These are phyloP conservation scores for Cephus rjabovi DNA, from an alignment of 2,888 invertebrate genomes.

Conservation along the genomic window DNA sequence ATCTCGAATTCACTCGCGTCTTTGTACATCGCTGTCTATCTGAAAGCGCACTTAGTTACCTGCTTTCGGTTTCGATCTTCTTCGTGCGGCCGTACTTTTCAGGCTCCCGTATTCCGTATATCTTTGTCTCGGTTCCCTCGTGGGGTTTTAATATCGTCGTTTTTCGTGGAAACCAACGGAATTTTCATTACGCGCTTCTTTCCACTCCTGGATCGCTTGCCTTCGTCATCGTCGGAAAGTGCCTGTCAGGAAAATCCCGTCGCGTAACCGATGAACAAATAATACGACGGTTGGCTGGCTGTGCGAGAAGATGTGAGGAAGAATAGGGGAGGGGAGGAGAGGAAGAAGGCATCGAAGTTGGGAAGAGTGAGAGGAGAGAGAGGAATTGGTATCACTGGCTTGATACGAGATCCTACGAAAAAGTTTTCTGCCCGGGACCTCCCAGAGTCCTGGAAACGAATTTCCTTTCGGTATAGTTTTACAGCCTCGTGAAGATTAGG, in stretches of 20 bases:
- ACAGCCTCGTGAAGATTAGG: constrained; percentile 22
- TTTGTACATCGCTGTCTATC: neutral
- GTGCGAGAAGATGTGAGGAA: neutral
- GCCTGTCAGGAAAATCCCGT: neutral
- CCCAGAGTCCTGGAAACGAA: neutral
- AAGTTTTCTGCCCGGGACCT: neutral
- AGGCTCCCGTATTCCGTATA: neutral
- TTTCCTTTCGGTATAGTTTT: constrained; percentile 20
- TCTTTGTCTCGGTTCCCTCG: neutral
- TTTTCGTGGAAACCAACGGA: neutral
- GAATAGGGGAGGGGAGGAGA: neutral
- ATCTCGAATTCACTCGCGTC: neutral
- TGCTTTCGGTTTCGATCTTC: neutral
- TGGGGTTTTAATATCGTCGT: neutral
- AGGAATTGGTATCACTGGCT: neutral
- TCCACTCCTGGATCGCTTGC: neutral
- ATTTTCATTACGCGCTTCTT: neutral
- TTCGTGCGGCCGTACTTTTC: neutral
- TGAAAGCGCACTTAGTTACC: neutral
- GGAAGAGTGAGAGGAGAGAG: neutral
- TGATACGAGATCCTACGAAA: neutral
- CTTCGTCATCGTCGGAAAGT: neutral
- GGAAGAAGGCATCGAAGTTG: neutral
- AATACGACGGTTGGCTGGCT: neutral
- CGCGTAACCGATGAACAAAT: neutral